Evolutionary conservation across 2,888 invertebrate genomes (phyloP), one percentile per base, ranked within the genome.

Genomic region (Dryococelus australis): DNA sequence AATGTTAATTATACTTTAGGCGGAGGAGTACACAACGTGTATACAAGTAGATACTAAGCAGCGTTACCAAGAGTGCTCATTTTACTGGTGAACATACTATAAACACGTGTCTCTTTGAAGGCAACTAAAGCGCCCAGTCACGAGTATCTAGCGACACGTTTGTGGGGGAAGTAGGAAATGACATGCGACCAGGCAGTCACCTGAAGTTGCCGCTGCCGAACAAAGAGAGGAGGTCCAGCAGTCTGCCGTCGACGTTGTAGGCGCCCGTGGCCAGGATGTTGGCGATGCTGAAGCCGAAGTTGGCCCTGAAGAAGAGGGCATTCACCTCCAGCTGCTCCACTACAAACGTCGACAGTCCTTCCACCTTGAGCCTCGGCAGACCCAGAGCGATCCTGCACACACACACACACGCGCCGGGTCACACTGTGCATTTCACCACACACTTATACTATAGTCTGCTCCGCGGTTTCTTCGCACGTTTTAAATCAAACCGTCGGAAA

Each of bases 161-260:
- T 35, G 35, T 4, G 35, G 35, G 35, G 35, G 35, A 35, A 35
- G 35, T 4, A 3, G 2, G 2, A 35, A 35, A 35, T 35, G 35
- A 35, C 35, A 4, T 35, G 35, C 4, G 4, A 1, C 35, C 35
- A 8, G 65, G 24, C 43, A 27, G 87, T 88, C 86, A 89, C 89
- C 87, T 84, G 87, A 90, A 90, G 28, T 87, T 84, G 53, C 90
- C 90, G n/a, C 35, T n/a, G 27, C 90, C 90, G 28, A 88, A 89
- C 47, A 90, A 65, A 13, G 90, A 90, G 12, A 90, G 81, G 85
- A 89, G 80, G 24, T 89, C 89, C 13, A 26, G 43, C n/a, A 88
- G 87, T 13, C 86, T 86, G 10, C 90, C 90, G 20, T 88, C 65
- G 51, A 90, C 81, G 65, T 89, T 86, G 79, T 86, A 86, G 28